Evolutionary conservation across 2,888 invertebrate species (phyloP).

Genomic region (Napeogenes inachia): DNA sequence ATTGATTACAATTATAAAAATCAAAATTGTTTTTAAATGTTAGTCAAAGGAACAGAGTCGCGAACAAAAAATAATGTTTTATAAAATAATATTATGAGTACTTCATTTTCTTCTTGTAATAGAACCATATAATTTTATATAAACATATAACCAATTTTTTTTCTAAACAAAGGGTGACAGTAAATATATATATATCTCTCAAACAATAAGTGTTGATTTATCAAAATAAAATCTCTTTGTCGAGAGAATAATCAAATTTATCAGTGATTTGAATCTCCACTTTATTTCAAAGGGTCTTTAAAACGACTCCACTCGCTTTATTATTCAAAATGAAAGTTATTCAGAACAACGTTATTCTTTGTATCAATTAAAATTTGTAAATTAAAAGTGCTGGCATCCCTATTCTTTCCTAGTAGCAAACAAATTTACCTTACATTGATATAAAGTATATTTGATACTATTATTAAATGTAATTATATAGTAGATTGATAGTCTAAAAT

Average conservation of each 20-base stretch:
- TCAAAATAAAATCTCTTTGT: slow-evolving; percentile 75
- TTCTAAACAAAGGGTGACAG: slow-evolving; percentile 37
- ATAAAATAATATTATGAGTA: too few species aligned
- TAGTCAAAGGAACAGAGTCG: too few species aligned
- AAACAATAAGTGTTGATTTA: slow-evolving; percentile 72
- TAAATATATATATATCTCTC: slow-evolving; percentile 62
- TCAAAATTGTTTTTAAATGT: too few species aligned
- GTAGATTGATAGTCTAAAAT: too few species aligned
- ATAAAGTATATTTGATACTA: too few species aligned
- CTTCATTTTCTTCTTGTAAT: too few species aligned
- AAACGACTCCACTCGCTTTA: slow-evolving; percentile 51
- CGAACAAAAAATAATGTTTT: too few species aligned
- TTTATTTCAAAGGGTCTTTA: slow-evolving; percentile 60
- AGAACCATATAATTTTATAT: background rate
- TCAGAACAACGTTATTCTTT: slow-evolving; percentile 17
- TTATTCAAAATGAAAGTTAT: slow-evolving; percentile 34
- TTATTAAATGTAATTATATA: too few species aligned
- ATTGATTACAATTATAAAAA: too few species aligned
- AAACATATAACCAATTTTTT: slow-evolving; percentile 14
- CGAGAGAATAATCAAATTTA: slow-evolving; percentile 71
- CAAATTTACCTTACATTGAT: too few species aligned
- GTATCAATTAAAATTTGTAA: slow-evolving; percentile 4
- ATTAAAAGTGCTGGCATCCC: background rate
- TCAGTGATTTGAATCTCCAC: slow-evolving; percentile 70
- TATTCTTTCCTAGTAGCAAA: too few species aligned